These are phyloP conservation scores for Theodoxus fluviatilis DNA, from an alignment of 2,888 invertebrate genomes.

Conservation along the genomic window DNA sequence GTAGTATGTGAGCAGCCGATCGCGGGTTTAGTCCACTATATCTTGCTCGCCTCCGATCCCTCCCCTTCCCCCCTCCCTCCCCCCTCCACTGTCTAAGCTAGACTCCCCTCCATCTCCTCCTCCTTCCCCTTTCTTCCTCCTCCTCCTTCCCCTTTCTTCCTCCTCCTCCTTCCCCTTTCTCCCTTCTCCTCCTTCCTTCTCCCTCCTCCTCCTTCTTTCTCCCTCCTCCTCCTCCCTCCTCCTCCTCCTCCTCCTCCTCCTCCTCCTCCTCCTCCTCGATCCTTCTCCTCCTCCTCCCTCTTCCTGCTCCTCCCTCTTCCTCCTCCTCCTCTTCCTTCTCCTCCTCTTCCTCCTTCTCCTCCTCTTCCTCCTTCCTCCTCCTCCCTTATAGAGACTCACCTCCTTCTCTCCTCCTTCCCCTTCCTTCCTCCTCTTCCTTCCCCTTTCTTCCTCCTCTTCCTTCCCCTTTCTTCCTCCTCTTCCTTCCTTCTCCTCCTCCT, in stretches of 20 bases:
- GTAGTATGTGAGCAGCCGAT: too few species aligned
- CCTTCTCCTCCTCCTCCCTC: slow-evolving; percentile 34
- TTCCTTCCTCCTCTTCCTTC: background rate
- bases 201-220: too few species aligned
- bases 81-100: too few species aligned
- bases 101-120: too few species aligned
- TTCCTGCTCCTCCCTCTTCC: slow-evolving; percentile 20
- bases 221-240: too few species aligned
- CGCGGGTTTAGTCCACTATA: too few species aligned
- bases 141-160: too few species aligned
- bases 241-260: slow-evolving; percentile 37
- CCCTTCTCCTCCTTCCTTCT: too few species aligned
- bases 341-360: slow-evolving; percentile 21
- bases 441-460: background rate
- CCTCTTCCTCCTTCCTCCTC: slow-evolving; percentile 24
- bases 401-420: background rate
- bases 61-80: too few species aligned
- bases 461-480: background rate
- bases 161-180: too few species aligned
- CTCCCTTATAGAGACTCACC: background rate
- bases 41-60: too few species aligned
- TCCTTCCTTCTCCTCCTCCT: background rate
- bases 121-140: too few species aligned
- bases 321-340: slow-evolving; percentile 24
- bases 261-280: slow-evolving; percentile 48